These are phyloP conservation scores for Trachymyrmex cornetzi DNA, from an alignment of 1,140 invertebrate species.

Conservation along the genomic window DNA sequence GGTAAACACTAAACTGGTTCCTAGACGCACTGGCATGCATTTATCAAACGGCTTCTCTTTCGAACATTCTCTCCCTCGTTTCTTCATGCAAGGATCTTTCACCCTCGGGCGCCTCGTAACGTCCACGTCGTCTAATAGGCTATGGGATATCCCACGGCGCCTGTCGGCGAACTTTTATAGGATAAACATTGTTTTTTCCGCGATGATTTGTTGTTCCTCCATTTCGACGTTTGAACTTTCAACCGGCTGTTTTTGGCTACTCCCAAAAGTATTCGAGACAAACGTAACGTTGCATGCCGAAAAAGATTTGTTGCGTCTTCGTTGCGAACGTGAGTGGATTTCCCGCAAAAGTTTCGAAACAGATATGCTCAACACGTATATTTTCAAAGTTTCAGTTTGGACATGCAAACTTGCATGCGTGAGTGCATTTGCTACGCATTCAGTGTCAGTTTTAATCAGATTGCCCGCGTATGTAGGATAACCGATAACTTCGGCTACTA, in stretches of 20 bases:
- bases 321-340: constrained; percentile 38
- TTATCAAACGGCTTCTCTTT: constrained; percentile 70
- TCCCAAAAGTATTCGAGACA: constrained; percentile 10
- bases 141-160: constrained; percentile 6
- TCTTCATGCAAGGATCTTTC: constrained; percentile 6
- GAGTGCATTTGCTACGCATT: background rate
- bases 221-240: constrained; percentile 20
- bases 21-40: constrained; percentile 74
- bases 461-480: background rate
- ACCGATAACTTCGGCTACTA: constrained; percentile 1
- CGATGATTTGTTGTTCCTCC: constrained; percentile 64
- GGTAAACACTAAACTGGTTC: constrained; percentile 80
- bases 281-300: constrained; percentile 1
- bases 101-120: constrained; percentile 7
- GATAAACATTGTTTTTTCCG: constrained; percentile 47
- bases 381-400: background rate
- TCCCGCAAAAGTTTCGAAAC: constrained; percentile 27
- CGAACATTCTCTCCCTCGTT: constrained; percentile 23
- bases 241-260: background rate
- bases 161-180: constrained; percentile 37
- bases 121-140: constrained; percentile 62
- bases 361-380: background rate
- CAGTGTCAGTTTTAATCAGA: constrained; percentile 4
- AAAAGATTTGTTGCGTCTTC: constrained; percentile 20
- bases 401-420: constrained; percentile 14